phyloP scores from a whole-genome alignment of 92 coral and sea anemone species.

The Heliopora coerulea region DNA sequence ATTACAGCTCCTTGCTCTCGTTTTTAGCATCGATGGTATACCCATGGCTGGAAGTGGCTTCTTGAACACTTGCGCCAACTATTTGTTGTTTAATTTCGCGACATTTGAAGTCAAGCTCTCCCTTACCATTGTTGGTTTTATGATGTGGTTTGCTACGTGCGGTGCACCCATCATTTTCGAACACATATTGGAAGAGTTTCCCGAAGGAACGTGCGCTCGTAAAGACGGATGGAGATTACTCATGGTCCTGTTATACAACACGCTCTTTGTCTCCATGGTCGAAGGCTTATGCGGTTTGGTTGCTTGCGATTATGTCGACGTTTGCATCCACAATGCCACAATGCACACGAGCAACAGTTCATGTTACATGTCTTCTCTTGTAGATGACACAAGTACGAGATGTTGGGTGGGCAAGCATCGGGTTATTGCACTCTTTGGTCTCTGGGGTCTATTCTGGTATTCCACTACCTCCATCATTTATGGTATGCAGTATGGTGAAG shows the following conservation, averaged over 20 bases:
- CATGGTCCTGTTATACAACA: slow-evolving; percentile 81
- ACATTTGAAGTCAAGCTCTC: slow-evolving; percentile 83
- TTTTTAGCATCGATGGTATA: slow-evolving; percentile 65
- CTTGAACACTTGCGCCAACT: slow-evolving; percentile 66
- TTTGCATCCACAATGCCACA: slow-evolving; percentile 27
- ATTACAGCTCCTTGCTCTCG: slow-evolving; percentile 84
- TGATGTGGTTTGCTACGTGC: slow-evolving; percentile 83
- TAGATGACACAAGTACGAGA: slow-evolving; percentile 62
- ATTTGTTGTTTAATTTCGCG: slow-evolving; percentile 78
- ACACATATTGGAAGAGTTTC: slow-evolving; percentile 69
- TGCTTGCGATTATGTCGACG: slow-evolving; percentile 64
- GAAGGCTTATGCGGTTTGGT: slow-evolving; percentile 88
- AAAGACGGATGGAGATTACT: slow-evolving; percentile 89
- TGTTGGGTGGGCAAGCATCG: slow-evolving; percentile 90
- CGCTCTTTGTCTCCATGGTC: slow-evolving; percentile 85
- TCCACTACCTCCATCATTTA: slow-evolving; percentile 84
- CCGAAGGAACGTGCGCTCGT: slow-evolving; percentile 78
- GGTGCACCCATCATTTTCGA: slow-evolving; percentile 96
- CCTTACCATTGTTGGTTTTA: slow-evolving; percentile 66
- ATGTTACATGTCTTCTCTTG: slow-evolving; percentile 51
- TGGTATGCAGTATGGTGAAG: slow-evolving; percentile 93
- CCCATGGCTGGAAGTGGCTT: slow-evolving; percentile 77
- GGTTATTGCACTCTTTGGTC: slow-evolving; percentile 76
- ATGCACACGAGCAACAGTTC: slow-evolving; percentile 24
- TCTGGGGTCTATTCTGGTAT: slow-evolving; percentile 93